These are phyloP conservation scores for Notocelia uddmanniana DNA, from an alignment of 2,888 invertebrate genomes.

Conservation along the genomic window DNA sequence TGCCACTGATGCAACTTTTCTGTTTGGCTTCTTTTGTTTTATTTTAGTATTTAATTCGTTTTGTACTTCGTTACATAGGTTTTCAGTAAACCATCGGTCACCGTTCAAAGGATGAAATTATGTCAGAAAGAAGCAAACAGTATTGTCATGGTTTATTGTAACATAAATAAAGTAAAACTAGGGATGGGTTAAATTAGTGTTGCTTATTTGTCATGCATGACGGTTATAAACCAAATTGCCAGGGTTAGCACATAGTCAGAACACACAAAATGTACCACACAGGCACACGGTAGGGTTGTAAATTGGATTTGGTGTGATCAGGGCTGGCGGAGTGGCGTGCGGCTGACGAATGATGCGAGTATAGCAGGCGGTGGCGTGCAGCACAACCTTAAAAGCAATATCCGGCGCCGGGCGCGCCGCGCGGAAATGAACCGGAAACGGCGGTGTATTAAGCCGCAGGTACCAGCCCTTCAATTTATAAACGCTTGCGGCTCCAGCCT, in stretches of 20 bases:
- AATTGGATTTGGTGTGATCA: conserved; percentile 9
- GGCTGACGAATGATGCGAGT: conserved; percentile 56
- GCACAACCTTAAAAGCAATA: conserved; percentile 86
- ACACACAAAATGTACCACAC: neutral
- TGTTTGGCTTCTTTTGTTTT: conserved; percentile 46
- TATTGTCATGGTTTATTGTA: neutral
- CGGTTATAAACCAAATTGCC: no score
- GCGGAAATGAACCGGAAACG: conserved; percentile 87
- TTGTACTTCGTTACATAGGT: neutral
- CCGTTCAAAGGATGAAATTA: neutral
- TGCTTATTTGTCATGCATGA: neutral
- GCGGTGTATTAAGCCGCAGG: conserved; percentile 86
- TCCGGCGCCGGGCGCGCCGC: conserved; percentile 84
- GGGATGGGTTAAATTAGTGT: neutral
- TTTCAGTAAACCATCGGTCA: neutral
- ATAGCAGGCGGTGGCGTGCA: conserved; percentile 67
- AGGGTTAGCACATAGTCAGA: neutral
- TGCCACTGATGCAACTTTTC: conserved; percentile 55
- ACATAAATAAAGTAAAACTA: neutral
- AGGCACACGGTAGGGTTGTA: neutral
- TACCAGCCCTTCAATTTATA: conserved; percentile 86
- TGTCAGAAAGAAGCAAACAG: neutral
- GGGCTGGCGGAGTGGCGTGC: conserved; percentile 46
- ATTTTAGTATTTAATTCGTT: neutral
- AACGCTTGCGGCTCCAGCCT: conserved; percentile 78